Conservation (phyloP, 1,140 invertebrate species). For the Drosophila subobscura region DNA sequence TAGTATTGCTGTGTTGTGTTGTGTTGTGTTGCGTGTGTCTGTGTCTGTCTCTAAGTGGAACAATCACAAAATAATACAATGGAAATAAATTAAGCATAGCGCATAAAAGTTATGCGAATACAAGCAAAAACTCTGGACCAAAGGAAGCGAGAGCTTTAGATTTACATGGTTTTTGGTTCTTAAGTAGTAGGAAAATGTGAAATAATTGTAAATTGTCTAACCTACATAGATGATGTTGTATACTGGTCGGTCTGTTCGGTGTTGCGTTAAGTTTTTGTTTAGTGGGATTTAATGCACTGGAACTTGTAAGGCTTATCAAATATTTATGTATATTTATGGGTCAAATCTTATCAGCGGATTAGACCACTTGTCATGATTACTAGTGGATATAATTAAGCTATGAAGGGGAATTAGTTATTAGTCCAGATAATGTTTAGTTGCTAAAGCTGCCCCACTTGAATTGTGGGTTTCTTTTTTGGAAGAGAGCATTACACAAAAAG, state of each 20-base stretch:
- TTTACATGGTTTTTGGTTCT: not conserved
- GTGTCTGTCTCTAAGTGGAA: slow-evolving; percentile 9
- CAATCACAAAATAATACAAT: slow-evolving; percentile 48
- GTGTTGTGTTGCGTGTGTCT: slow-evolving; percentile 18
- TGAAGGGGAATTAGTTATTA: slow-evolving; percentile 3
- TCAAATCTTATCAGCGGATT: slow-evolving; percentile 27
- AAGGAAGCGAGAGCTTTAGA: slow-evolving; percentile 35
- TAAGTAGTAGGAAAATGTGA: slow-evolving; percentile 1
- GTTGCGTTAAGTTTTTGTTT: not conserved
- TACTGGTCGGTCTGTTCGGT: slow-evolving; percentile 4
- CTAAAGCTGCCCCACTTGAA: not conserved
- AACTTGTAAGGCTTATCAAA: slow-evolving; percentile 24
- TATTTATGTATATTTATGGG: slow-evolving; percentile 15
- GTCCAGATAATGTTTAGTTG: slow-evolving; percentile 29
- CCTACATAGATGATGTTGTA: slow-evolving; percentile 4
- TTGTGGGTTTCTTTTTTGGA: slow-evolving; percentile 29
- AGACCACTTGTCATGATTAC: slow-evolving; percentile 34
- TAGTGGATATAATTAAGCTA: slow-evolving; percentile 27
- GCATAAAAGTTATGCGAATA: slow-evolving; percentile 58
- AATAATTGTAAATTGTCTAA: slow-evolving; percentile 5
- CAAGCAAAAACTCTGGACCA: slow-evolving; percentile 30
- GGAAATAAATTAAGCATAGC: slow-evolving; percentile 55
- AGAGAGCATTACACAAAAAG: slow-evolving; percentile 41
- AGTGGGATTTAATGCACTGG: slow-evolving; percentile 27
- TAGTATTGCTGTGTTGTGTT: slow-evolving; percentile 4